Evolutionary conservation across 2,113 vertebrate species (phyloP), one percentile per base, ranked within the genome.

Genomic region (Cricetomys ansorgei): DNA sequence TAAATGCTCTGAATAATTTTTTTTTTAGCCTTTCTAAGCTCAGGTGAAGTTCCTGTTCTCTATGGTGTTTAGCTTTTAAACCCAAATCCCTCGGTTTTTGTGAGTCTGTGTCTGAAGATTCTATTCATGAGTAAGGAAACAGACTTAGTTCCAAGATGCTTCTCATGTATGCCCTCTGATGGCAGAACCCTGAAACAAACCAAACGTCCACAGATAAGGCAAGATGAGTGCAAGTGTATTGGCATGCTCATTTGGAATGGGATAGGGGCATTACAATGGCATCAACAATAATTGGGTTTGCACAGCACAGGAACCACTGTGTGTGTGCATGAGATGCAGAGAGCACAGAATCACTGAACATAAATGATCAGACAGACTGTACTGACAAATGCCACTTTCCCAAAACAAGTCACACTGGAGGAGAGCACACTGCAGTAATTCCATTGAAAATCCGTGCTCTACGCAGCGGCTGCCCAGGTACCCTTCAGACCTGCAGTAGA

Each of bases 61-160:
- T 43, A 0, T 40, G 48, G 40, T 89, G 53, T 31, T 77, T 27
- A 79, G 70, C 45, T 15, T 94, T 85, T 8, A n/a, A 85, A 92
- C 45, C 4, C n/a, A 29, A 89, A 55, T 64, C 1, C 3, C 62
- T 84, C 53, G 23, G 8, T 67, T 64, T 79, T 76, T 65, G 15
- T 77, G 29, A 89, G 27, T 86, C 65, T 57, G 45, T 43, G 37
- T 80, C 70, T 80, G 62, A 92, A 92, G 70, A 65, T 89, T 62
- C 31, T 64, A 64, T 10, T 64, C 31, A 27, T 23, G 75, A 94
- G 43, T 67, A 43, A 80, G 94, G 81, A 81, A 87, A 81, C 76
- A 29, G 21, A 57, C 48, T 72, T 29, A 59, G 40, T 59, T 87
- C 48, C 1, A 19, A 45, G 73, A 69, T 45, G 43, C 50, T 23